phyloP scores from a whole-genome alignment of 2,888 invertebrate genomes.

The Platycnemis pennipes region DNA sequence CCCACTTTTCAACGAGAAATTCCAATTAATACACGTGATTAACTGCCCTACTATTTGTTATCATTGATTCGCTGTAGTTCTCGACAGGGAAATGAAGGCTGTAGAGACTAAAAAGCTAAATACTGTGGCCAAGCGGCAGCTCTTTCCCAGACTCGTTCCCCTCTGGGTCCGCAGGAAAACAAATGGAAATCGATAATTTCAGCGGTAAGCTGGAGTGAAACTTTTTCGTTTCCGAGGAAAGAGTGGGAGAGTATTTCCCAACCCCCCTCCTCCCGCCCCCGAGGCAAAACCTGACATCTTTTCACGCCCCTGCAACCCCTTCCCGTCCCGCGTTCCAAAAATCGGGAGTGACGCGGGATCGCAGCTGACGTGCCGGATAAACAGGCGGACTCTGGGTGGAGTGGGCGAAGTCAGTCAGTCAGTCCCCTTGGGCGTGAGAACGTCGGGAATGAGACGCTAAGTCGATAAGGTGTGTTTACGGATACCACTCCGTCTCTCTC shows the following conservation, averaged over 20 bases:
- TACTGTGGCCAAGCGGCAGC: background rate
- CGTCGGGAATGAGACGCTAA: background rate
- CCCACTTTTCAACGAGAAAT: no score
- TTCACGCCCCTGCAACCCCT: background rate
- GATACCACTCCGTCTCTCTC: background rate
- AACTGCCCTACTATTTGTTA: no score
- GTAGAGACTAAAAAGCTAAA: background rate
- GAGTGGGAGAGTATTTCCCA: background rate
- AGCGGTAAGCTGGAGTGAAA: background rate
- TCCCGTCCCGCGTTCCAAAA: background rate
- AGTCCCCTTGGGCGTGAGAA: background rate
- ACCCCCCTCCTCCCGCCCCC: background rate
- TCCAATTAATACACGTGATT: no score
- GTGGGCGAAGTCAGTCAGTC: no score
- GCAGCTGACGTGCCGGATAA: background rate
- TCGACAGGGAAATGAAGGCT: no score
- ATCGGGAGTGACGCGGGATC: conserved; percentile 6
- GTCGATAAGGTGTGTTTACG: conserved; percentile 3
- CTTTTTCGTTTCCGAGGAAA: background rate
- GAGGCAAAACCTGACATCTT: background rate
- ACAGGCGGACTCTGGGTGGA: background rate
- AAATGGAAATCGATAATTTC: conserved; percentile 26
- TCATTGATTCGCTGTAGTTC: no score
- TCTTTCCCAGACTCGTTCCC: background rate
- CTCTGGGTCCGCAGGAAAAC: background rate